Percentiles rank a stretch among this genome's conserved stretches.
Evolutionary conservation across 2,113 vertebrate genomes (phyloP).

Genomic region (Egretta garzetta): DNA sequence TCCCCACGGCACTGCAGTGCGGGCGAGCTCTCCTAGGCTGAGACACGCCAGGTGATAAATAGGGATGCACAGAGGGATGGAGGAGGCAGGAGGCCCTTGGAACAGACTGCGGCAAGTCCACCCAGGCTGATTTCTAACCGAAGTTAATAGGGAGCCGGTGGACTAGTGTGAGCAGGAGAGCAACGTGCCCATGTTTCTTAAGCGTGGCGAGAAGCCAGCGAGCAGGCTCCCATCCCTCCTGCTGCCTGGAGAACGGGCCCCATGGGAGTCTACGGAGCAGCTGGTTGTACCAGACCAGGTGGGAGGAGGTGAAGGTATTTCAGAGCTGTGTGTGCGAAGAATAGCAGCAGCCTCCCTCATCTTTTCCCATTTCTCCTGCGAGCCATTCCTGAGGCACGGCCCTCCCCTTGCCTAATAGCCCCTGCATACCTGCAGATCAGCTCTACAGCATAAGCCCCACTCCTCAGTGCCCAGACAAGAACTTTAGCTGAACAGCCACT

Average conservation of each 20-base stretch:
- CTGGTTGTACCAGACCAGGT: neutral
- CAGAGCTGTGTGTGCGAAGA: neutral
- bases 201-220: rapidly evolving
- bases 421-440: neutral
- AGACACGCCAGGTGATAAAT: neutral
- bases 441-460: rapidly evolving
- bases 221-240: neutral
- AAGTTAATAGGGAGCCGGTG: neutral
- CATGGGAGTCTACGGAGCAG: rapidly evolving
- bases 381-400: neutral
- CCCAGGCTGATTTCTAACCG: neutral
- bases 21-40: neutral
- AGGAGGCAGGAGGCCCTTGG: neutral
- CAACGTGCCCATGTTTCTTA: neutral
- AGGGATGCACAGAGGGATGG: neutral
- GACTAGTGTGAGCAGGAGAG: neutral
- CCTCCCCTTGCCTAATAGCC: neutral
- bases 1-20: neutral
- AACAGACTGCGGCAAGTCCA: neutral
- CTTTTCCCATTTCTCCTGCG: neutral
- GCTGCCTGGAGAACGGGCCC: neutral
- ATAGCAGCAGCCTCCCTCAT: neutral
- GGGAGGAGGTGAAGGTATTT: neutral
- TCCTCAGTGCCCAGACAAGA: neutral
- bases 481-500: neutral